phyloP scores from a whole-genome alignment of 2,888 invertebrate genomes.

The Eueremaeus valkanovi region DNA sequence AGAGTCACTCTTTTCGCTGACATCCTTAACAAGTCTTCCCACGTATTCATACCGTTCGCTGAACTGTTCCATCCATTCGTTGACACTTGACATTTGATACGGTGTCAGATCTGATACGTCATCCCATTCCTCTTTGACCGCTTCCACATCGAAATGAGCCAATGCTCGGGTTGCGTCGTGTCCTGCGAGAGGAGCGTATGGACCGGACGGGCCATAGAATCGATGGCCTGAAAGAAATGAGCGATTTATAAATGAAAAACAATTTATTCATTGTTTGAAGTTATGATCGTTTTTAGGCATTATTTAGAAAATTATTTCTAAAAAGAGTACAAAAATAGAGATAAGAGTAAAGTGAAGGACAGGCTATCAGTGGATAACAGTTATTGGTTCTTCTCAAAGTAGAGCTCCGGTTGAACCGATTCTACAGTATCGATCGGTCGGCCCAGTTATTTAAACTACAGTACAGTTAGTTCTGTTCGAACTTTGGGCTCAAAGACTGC shows the following conservation, averaged over 20 bases:
- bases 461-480: too few species aligned
- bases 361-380: too few species aligned
- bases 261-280: too few species aligned
- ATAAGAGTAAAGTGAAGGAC: too few species aligned
- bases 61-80: constrained; percentile 96
- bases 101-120: constrained; percentile 89
- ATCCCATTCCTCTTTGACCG: constrained; percentile 80
- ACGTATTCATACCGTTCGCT: constrained; percentile 91
- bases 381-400: too few species aligned
- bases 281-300: too few species aligned
- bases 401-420: too few species aligned
- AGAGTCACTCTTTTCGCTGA: not conserved
- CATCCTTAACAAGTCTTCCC: constrained; percentile 70
- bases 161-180: constrained; percentile 90
- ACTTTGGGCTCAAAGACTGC: too few species aligned
- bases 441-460: too few species aligned
- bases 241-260: not conserved
- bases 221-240: constrained; percentile 51
- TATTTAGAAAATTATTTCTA: too few species aligned
- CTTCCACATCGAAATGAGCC: constrained; percentile 82
- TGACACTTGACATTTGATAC: constrained; percentile 89
- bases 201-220: constrained; percentile 93
- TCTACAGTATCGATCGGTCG: too few species aligned
- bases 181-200: constrained; percentile 90
- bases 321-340: too few species aligned